Evolutionary conservation across 2,113 vertebrate species (phyloP).

Genomic region (Gavialis gangeticus): DNA sequence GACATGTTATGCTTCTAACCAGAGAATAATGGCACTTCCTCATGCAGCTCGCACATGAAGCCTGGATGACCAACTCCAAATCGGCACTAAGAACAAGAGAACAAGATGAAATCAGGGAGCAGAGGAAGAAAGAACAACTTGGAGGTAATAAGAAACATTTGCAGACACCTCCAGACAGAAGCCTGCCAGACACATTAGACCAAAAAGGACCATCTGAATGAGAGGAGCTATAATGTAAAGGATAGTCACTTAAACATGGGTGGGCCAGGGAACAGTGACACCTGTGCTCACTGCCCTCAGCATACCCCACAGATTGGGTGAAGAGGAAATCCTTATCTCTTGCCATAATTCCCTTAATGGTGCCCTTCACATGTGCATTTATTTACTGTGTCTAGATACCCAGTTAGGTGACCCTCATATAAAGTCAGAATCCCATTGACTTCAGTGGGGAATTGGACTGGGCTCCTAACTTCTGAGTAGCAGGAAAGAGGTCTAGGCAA

Average conservation of each 20-base stretch:
- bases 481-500: neutral
- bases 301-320: neutral
- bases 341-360: neutral
- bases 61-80: conserved; percentile 80
- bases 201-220: neutral
- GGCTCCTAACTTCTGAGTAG: neutral
- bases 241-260: neutral
- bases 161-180: neutral
- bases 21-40: neutral
- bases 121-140: conserved; percentile 51
- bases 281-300: neutral
- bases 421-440: neutral
- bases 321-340: too few species aligned
- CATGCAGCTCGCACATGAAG: conserved; percentile 79
- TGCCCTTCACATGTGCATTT: neutral
- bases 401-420: neutral
- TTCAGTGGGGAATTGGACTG: neutral
- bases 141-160: conserved; percentile 63
- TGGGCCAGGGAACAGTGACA: neutral
- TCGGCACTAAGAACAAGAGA: conserved; percentile 78
- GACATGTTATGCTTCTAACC: neutral
- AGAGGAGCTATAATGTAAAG: neutral
- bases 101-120: conserved; percentile 72
- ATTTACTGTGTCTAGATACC: neutral
- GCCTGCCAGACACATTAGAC: neutral